Evolutionary conservation across 2,797 vertebrate genomes (phyloP).

Genomic region (Acrossocheilus fasciatus): DNA sequence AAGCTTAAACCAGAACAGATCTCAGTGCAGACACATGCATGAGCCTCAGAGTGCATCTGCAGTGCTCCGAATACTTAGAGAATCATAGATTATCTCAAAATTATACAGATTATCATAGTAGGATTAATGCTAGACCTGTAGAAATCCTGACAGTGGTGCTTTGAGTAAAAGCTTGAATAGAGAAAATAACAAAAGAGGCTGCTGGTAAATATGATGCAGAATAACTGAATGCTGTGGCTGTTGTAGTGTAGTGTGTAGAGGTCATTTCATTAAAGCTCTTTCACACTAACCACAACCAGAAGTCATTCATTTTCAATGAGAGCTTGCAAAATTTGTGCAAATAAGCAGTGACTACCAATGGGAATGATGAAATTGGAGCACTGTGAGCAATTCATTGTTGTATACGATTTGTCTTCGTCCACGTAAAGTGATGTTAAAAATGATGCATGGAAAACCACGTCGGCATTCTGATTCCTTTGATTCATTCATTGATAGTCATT

Average conservation of each 20-base stretch:
- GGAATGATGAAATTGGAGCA: neutral
- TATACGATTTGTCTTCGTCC: neutral
- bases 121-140: conserved; percentile 9
- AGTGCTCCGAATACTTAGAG: conserved; percentile 3
- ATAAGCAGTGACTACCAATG: neutral
- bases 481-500: conserved; percentile 10
- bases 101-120: conserved; percentile 27
- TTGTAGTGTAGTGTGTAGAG: neutral
- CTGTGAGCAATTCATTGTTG: conserved; percentile 1
- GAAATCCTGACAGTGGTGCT: neutral
- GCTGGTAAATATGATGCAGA: neutral
- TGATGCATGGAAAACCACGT: neutral
- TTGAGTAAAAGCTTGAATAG: neutral
- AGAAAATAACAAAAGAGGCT: neutral
- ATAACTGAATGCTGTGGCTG: conserved; percentile 3
- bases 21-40: conserved; percentile 11
- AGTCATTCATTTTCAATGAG: conserved; percentile 1
- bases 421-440: neutral
- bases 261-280: conserved; percentile 8
- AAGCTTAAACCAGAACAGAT: conserved; percentile 35
- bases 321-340: neutral
- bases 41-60: conserved; percentile 9
- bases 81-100: neutral
- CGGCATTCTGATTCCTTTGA: conserved; percentile 1
- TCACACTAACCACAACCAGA: neutral